A percentile compares a stretch with the other conserved stretches of the same genome.
These are phyloP conservation scores for Hycleus cichorii DNA, from an alignment of 1,140 invertebrate genomes.

Conservation along the genomic window DNA sequence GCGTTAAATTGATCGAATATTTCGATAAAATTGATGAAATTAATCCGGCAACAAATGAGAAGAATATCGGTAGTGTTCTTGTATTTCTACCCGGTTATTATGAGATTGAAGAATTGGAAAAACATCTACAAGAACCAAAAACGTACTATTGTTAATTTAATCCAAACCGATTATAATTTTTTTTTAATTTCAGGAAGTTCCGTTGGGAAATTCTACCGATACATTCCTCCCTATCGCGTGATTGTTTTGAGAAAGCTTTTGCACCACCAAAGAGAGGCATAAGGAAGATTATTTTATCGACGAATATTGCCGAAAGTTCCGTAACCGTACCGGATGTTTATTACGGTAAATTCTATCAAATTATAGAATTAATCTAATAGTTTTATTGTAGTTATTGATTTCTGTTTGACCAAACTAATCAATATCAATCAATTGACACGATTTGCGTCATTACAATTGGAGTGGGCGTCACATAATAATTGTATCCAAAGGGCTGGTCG, in stretches of 20 bases:
- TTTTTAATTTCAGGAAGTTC: neutral
- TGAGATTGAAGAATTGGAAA: constrained; percentile 67
- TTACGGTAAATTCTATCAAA: constrained; percentile 54
- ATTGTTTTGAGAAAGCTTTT: constrained; percentile 69
- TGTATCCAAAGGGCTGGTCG: constrained; percentile 86
- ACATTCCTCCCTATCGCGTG: constrained; percentile 61
- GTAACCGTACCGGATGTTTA: constrained; percentile 90
- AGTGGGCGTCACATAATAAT: constrained; percentile 85
- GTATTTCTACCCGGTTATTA: constrained; percentile 81
- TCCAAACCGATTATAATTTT: neutral
- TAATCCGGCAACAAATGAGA: constrained; percentile 37
- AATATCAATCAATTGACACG: constrained; percentile 66
- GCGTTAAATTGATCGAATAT: constrained; percentile 56
- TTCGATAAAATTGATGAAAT: constrained; percentile 63
- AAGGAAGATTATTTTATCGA: constrained; percentile 86
- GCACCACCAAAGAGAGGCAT: constrained; percentile 44
- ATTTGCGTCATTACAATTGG: constrained; percentile 68
- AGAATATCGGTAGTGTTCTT: constrained; percentile 57
- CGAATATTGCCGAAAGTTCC: constrained; percentile 96
- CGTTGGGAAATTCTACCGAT: constrained; percentile 52
- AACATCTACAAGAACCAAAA: constrained; percentile 27
- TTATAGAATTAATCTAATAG: neutral
- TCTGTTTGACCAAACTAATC: constrained; percentile 83
- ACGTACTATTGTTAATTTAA: neutral
- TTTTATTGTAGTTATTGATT: constrained; percentile 77